A percentile compares a stretch with the other conserved stretches of the same genome.
phyloP scores from a whole-genome alignment of 2,797 vertebrate species.

The Periparus ater region DNA sequence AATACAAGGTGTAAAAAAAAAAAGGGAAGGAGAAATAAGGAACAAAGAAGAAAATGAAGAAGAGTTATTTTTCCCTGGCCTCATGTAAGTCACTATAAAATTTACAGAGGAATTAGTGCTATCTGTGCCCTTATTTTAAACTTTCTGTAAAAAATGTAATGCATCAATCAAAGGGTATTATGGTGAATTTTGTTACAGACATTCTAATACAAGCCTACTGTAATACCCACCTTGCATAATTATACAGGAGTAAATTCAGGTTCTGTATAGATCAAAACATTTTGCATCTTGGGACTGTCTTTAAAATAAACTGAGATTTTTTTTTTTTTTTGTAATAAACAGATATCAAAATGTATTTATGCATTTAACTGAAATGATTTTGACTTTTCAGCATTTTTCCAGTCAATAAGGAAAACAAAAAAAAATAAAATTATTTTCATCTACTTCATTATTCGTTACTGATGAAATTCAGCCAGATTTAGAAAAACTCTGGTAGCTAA shows the following conservation, averaged over 20 bases:
- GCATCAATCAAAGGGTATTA: background rate
- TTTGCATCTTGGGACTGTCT: background rate
- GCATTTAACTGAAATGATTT: background rate
- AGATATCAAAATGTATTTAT: background rate
- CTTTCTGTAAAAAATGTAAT: background rate
- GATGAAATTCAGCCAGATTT: background rate
- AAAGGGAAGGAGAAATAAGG: background rate
- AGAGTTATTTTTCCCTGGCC: background rate
- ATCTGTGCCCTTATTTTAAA: background rate
- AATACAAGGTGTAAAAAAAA: background rate
- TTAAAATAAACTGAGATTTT: background rate
- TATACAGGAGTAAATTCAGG: background rate
- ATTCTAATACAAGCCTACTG: background rate
- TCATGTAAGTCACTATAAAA: background rate
- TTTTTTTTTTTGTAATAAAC: background rate
- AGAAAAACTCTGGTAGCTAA: background rate
- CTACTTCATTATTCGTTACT: background rate
- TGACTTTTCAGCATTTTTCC: background rate
- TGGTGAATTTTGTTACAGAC: background rate
- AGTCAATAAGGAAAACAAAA: background rate
- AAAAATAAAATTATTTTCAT: background rate
- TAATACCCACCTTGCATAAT: background rate
- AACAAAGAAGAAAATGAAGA: background rate
- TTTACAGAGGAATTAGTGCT: background rate
- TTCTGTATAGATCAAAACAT: accelerated